A percentile compares a stretch with the other conserved stretches of the same genome.
These are phyloP conservation scores for Rachycentron canadum DNA, from an alignment of 2,797 vertebrate species.

Conservation along the genomic window DNA sequence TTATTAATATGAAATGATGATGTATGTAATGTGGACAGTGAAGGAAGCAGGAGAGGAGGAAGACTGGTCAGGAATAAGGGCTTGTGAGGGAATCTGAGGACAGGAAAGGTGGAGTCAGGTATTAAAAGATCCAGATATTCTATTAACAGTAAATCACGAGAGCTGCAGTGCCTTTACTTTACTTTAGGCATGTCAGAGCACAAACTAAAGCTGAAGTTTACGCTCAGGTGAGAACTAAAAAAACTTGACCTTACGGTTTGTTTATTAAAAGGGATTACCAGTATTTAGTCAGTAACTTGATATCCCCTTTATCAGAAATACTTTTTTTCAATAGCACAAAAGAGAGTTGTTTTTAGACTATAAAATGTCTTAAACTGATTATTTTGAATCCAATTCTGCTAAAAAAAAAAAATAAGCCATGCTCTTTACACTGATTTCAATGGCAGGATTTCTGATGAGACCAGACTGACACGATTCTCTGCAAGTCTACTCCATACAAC, in stretches of 20 bases:
- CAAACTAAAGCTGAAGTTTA: conserved; percentile 17
- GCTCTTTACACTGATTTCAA: conserved; percentile 40
- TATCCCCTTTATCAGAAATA: background rate
- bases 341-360: background rate
- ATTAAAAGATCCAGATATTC: conserved; percentile 47
- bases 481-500: conserved; percentile 78
- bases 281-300: background rate
- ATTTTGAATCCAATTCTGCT: conserved; percentile 8
- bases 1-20: background rate
- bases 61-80: conserved; percentile 2
- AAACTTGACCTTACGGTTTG: background rate
- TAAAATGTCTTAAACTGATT: background rate
- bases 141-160: conserved; percentile 33
- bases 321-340: background rate
- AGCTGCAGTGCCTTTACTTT: conserved; percentile 25
- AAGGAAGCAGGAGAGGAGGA: background rate
- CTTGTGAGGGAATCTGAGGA: conserved; percentile 34
- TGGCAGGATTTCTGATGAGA: conserved; percentile 62
- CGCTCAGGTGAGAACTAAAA: background rate
- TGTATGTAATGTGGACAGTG: background rate
- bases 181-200: conserved; percentile 46
- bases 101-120: conserved; percentile 45
- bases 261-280: conserved; percentile 1
- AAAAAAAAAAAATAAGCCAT: conserved; percentile 20
- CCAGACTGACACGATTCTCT: conserved; percentile 65